phyloP scores from a whole-genome alignment of 2,888 invertebrate genomes.

The Sipunculus nudus region DNA sequence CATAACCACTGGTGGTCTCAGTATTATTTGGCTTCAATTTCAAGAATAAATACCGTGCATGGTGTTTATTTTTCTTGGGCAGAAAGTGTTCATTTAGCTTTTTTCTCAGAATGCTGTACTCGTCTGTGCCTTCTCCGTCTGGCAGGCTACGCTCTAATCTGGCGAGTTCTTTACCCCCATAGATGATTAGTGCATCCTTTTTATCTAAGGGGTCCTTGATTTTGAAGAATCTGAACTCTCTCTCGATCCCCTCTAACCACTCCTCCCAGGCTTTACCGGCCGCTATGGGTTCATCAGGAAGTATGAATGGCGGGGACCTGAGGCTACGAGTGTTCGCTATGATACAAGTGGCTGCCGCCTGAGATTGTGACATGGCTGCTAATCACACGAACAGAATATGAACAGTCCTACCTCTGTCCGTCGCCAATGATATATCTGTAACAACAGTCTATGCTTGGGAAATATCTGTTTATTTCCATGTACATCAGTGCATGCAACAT shows the following conservation, averaged over 20 bases:
- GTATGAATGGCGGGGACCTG: slow-evolving; percentile 2
- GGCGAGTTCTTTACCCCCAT: not conserved
- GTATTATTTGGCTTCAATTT: not conserved
- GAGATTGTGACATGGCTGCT: too few species aligned
- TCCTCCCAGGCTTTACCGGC: slow-evolving; percentile 21
- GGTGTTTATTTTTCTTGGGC: slow-evolving; percentile 14
- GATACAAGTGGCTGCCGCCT: not conserved
- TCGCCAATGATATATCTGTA: too few species aligned
- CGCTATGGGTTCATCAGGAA: not conserved
- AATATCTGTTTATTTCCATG: too few species aligned
- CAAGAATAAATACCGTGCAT: not conserved
- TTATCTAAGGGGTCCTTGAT: slow-evolving; percentile 6
- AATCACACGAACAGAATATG: too few species aligned
- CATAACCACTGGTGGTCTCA: not conserved
- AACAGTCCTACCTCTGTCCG: too few species aligned
- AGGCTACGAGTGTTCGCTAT: not conserved
- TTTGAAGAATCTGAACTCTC: slow-evolving; percentile 19
- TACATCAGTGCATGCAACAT: too few species aligned
- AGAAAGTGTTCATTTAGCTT: slow-evolving; percentile 23
- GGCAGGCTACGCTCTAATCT: not conserved
- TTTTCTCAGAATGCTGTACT: slow-evolving; percentile 9
- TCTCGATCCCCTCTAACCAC: slow-evolving; percentile 20
- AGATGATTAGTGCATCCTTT: not conserved
- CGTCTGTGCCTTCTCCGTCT: not conserved
- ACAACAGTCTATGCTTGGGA: too few species aligned